A percentile compares a stretch with the other conserved stretches of the same genome.
Evolutionary conservation across 2,888 invertebrate species (phyloP).

Genomic region (Agonopterix subpropinquella): DNA sequence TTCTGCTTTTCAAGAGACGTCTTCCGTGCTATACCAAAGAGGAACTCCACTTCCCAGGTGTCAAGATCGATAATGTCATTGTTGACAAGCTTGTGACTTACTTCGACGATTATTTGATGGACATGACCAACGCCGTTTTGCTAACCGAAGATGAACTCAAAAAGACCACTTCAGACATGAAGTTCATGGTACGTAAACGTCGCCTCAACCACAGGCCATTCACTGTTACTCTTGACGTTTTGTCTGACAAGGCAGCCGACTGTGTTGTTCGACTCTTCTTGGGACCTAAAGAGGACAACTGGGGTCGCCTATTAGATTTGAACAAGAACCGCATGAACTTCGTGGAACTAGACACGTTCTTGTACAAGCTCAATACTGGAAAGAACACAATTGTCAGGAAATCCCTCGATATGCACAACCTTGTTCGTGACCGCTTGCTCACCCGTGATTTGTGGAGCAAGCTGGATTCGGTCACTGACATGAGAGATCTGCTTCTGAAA

Average conservation of each 20-base stretch:
- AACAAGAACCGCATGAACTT: constrained; percentile 77
- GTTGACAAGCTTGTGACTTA: constrained; percentile 81
- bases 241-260: constrained; percentile 74
- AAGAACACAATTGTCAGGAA: constrained; percentile 79
- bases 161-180: constrained; percentile 62
- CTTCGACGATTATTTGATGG: constrained; percentile 80
- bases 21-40: constrained; percentile 77
- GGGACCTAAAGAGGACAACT: constrained; percentile 80
- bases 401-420: constrained; percentile 80
- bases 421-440: constrained; percentile 78
- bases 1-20: constrained; percentile 76
- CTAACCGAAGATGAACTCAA: constrained; percentile 63
- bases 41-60: constrained; percentile 78
- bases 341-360: constrained; percentile 78
- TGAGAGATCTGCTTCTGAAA: constrained; percentile 43
- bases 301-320: constrained; percentile 72
- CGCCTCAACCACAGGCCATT: constrained; percentile 81
- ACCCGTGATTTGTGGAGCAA: constrained; percentile 79
- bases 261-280: constrained; percentile 80
- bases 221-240: constrained; percentile 70
- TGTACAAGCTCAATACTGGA: constrained; percentile 77
- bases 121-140: constrained; percentile 77
- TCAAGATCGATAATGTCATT: constrained; percentile 77
- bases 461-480: constrained; percentile 70
- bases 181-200: constrained; percentile 73